phyloP scores from a whole-genome alignment of 2,797 vertebrate genomes.

The Fundulus diaphanus region DNA sequence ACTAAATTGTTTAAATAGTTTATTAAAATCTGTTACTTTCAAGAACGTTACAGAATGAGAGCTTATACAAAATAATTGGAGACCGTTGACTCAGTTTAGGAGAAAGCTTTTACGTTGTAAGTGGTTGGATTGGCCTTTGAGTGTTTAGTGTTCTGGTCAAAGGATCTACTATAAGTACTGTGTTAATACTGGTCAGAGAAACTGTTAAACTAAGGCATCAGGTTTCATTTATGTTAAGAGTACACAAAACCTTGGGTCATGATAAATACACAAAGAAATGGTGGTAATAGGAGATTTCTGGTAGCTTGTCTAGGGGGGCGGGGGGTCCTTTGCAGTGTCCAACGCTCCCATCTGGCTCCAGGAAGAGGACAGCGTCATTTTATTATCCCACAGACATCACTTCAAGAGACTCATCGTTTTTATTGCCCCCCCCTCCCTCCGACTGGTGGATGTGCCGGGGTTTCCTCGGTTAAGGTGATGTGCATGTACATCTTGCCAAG shows the following conservation, averaged over 20 bases:
- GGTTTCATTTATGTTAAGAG: constrained; percentile 56
- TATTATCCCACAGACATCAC: constrained; percentile 24
- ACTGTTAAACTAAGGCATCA: constrained; percentile 66
- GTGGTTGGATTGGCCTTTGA: constrained; percentile 34
- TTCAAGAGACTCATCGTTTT: constrained; percentile 25
- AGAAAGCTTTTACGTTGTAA: constrained; percentile 40
- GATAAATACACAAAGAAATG: constrained; percentile 43
- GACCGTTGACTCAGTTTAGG: constrained; percentile 47
- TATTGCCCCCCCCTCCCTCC: background rate
- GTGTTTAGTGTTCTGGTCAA: constrained; percentile 43
- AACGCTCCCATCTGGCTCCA: constrained; percentile 5
- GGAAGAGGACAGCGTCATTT: constrained; percentile 10
- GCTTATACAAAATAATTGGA: constrained; percentile 69
- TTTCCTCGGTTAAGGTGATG: constrained; percentile 14
- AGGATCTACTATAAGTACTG: constrained; percentile 25
- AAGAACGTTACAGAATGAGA: constrained; percentile 72
- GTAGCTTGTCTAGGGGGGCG: constrained; percentile 23
- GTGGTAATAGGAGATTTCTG: constrained; percentile 33
- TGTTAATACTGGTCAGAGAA: constrained; percentile 66
- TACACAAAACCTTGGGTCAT: constrained; percentile 51
- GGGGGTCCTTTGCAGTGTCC: constrained; percentile 40
- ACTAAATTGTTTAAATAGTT: constrained; percentile 60
- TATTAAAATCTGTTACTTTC: constrained; percentile 71
- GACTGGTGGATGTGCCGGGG: constrained; percentile 4
- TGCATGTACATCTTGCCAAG: background rate